These are phyloP conservation scores for Horisme vitalbata DNA, from an alignment of 2,888 invertebrate genomes.

Conservation along the genomic window DNA sequence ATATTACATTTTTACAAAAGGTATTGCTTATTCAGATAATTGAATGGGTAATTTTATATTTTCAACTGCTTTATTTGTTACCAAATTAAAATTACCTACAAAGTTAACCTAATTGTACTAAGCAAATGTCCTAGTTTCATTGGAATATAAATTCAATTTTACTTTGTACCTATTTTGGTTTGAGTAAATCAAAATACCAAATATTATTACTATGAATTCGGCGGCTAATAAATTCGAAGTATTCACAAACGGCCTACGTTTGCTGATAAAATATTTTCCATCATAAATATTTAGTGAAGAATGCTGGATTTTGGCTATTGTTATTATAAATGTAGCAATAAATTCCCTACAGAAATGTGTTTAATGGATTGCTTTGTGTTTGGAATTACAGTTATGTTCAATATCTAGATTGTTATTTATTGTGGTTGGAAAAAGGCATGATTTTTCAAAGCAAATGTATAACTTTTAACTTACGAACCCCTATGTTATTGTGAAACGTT, in stretches of 20 bases:
- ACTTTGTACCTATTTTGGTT: no score
- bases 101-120: no score
- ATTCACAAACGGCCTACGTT: slow-evolving; percentile 2
- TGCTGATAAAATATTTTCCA: slow-evolving; percentile 16
- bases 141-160: no score
- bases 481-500: no score
- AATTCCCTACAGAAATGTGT: slow-evolving; percentile 7
- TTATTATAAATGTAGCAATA: slow-evolving; percentile 10
- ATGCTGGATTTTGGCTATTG: slow-evolving; percentile 8
- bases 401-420: neutral
- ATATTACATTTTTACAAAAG: no score
- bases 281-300: slow-evolving; percentile 15
- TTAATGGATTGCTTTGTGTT: slow-evolving; percentile 6
- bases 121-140: no score
- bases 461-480: no score
- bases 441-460: neutral
- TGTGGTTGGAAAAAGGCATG: neutral
- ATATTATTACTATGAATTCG: neutral
- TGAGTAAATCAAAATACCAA: no score
- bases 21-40: no score
- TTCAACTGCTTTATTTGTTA: no score
- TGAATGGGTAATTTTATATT: no score
- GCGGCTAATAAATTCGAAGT: slow-evolving; percentile 8
- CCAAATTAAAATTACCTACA: no score
- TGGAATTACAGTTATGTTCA: slow-evolving; percentile 1